phyloP scores from a whole-genome alignment of 2,797 vertebrate genomes.

The Danio choprae region DNA sequence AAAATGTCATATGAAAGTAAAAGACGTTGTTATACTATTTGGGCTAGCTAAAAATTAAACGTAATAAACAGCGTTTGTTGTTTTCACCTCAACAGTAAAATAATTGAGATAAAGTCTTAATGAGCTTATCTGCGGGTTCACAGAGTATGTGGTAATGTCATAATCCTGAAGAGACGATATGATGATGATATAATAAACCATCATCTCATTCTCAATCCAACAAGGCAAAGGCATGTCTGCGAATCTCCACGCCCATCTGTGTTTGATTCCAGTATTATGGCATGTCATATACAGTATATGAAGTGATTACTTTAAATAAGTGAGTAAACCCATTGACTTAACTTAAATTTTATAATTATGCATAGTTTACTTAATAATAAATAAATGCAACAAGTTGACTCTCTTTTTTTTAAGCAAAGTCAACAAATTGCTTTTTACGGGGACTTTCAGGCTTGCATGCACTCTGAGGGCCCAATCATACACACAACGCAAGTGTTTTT shows the following conservation, averaged over 20 bases:
- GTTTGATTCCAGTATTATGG: neutral
- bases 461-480: too few species aligned
- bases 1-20: slow-evolving; percentile 10
- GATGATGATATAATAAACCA: neutral
- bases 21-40: neutral
- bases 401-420: too few species aligned
- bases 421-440: too few species aligned
- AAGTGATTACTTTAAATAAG: neutral
- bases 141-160: neutral
- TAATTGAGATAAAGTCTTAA: slow-evolving; percentile 13
- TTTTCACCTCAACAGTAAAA: slow-evolving; percentile 7
- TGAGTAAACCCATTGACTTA: too few species aligned
- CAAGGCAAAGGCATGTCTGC: neutral
- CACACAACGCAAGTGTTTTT: too few species aligned
- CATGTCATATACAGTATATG: neutral
- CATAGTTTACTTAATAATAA: too few species aligned
- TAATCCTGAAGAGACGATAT: neutral
- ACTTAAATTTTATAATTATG: slow-evolving; percentile 1
- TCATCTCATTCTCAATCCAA: neutral
- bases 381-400: too few species aligned
- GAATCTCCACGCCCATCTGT: neutral
- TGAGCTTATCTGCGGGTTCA: slow-evolving; percentile 1
- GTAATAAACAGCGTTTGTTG: slow-evolving; percentile 11
- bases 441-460: too few species aligned
- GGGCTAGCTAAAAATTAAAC: slow-evolving; percentile 14